Percentiles rank a stretch among this genome's conserved stretches.
Conservation (phyloP, 2,113 vertebrate species). For the Marcusenius ussheri region DNA sequence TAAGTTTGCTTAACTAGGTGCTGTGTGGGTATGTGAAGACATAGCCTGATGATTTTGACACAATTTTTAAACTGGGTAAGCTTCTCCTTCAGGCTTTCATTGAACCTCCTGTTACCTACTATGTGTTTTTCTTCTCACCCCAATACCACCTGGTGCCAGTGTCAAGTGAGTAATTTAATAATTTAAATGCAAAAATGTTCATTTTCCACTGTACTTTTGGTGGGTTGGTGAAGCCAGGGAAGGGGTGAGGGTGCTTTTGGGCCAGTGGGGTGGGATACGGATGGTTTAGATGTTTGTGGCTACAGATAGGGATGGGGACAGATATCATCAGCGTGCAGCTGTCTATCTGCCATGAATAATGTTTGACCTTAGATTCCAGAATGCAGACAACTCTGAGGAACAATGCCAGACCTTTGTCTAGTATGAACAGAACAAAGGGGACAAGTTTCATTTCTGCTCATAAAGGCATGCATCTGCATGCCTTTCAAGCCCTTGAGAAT, state of each 20-base stretch:
- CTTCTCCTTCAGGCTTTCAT: not conserved
- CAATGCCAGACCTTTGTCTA: not conserved
- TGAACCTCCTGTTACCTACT: not conserved
- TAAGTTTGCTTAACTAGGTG: not conserved
- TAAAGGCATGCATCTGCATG: not conserved
- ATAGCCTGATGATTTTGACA: not conserved
- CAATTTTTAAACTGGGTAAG: not conserved
- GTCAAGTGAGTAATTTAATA: not conserved
- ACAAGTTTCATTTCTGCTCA: not conserved
- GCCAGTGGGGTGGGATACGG: not conserved
- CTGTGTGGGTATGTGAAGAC: not conserved
- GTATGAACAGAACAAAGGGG: not conserved
- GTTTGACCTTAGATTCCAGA: not conserved
- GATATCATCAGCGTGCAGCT: not conserved
- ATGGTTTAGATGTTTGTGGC: not conserved
- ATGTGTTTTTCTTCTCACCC: not conserved
- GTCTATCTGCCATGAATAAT: not conserved
- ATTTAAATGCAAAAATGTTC: not conserved
- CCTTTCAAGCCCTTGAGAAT: not conserved
- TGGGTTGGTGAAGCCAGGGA: not conserved
- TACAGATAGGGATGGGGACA: not conserved
- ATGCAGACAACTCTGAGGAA: not conserved
- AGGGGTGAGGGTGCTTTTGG: not conserved
- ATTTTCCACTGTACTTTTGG: not conserved
- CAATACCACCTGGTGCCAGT: not conserved